These are phyloP conservation scores for Camelus bactrianus DNA, from an alignment of 2,113 vertebrate genomes.

Conservation along the genomic window DNA sequence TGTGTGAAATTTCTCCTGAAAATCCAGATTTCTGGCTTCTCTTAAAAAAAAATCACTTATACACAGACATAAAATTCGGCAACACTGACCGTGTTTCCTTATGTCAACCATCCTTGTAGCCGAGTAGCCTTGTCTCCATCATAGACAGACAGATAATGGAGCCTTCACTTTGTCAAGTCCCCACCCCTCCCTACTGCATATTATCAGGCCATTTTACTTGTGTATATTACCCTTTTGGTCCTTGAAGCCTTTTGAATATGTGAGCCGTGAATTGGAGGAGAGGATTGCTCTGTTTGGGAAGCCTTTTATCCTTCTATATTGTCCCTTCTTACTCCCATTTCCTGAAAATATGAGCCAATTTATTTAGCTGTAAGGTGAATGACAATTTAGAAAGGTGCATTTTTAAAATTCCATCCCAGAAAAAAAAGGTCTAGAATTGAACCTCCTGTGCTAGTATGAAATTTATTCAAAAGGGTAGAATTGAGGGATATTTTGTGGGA, in stretches of 20 bases:
- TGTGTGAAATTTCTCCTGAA: not conserved
- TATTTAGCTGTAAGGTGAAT: slow-evolving; percentile 29
- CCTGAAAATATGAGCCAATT: not conserved
- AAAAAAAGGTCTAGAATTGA: not conserved
- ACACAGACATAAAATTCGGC: not conserved
- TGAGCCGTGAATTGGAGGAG: not conserved
- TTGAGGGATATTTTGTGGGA: not conserved
- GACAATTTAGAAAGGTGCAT: slow-evolving; percentile 14
- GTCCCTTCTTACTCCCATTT: not conserved
- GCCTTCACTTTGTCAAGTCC: not conserved
- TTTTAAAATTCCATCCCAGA: not conserved
- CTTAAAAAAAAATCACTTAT: not conserved
- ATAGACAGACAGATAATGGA: not conserved
- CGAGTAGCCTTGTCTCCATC: not conserved
- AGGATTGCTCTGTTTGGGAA: not conserved
- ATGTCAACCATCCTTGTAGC: not conserved
- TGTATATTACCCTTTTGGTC: not conserved
- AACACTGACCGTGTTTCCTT: not conserved
- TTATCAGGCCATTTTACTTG: not conserved
- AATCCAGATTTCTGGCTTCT: not conserved
- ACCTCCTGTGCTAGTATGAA: not conserved
- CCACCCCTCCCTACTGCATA: not conserved
- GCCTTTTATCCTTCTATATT: not conserved
- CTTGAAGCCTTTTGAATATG: not conserved
- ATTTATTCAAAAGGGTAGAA: slow-evolving; percentile 31